Evolutionary conservation across 2,888 invertebrate genomes (phyloP).

Genomic region (Malthinus flaveolus): DNA sequence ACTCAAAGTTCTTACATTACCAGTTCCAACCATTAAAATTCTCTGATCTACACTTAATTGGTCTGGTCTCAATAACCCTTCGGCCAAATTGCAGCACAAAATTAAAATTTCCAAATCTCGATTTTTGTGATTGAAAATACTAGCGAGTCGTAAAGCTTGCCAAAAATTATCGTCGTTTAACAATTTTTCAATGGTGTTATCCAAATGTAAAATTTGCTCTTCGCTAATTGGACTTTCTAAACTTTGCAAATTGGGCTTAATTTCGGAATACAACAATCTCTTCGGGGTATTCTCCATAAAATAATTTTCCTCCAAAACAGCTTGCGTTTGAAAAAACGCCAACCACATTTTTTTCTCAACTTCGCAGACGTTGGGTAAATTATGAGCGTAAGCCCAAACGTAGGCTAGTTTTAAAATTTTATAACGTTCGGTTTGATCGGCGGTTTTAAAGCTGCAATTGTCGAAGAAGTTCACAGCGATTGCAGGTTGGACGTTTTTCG

Average conservation of each 20-base stretch:
- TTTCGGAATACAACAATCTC: slow-evolving; percentile 16
- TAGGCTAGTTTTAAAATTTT: slow-evolving; percentile 50
- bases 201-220: slow-evolving; percentile 54
- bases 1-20: slow-evolving; percentile 50
- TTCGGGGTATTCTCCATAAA: not conserved
- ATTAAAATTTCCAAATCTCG: slow-evolving; percentile 63
- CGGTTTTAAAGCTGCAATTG: slow-evolving; percentile 59
- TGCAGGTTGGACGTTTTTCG: slow-evolving; percentile 63
- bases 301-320: not conserved
- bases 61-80: slow-evolving; percentile 64
- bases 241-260: slow-evolving; percentile 14
- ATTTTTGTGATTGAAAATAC: slow-evolving; percentile 56
- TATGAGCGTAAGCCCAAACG: slow-evolving; percentile 46
- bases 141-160: slow-evolving; percentile 63
- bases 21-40: slow-evolving; percentile 56
- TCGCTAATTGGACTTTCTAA: slow-evolving; percentile 46
- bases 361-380: slow-evolving; percentile 39
- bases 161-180: slow-evolving; percentile 62
- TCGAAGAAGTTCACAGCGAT: slow-evolving; percentile 67
- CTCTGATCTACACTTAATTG: slow-evolving; percentile 68
- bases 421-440: slow-evolving; percentile 56
- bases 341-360: slow-evolving; percentile 49
- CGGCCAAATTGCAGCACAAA: slow-evolving; percentile 66
- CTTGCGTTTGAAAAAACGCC: slow-evolving; percentile 39
- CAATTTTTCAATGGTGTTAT: slow-evolving; percentile 58